Conservation (phyloP, 2,888 invertebrate genomes). For the Leptothorax acervorum region DNA sequence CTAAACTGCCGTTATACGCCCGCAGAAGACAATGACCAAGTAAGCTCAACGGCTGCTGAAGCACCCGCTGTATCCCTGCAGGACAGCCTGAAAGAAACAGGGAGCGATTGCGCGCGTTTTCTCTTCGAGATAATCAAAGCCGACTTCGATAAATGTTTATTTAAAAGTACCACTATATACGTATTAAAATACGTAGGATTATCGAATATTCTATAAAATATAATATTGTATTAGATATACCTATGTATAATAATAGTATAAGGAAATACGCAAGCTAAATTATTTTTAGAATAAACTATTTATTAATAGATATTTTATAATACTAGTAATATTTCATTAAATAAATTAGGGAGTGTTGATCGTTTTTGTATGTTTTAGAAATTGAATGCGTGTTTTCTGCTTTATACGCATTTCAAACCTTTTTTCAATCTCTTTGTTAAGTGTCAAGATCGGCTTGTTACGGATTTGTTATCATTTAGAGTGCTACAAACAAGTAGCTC, state of each 20-base stretch:
- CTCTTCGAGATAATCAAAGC: background rate
- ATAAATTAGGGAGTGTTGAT: background rate
- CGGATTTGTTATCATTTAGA: conserved; percentile 11
- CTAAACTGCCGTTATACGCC: conserved; percentile 58
- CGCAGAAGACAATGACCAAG: conserved; percentile 67
- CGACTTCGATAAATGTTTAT: background rate
- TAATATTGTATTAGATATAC: background rate
- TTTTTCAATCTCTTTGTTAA: conserved; percentile 3
- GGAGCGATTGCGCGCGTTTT: background rate
- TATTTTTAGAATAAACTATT: background rate
- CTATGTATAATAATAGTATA: background rate
- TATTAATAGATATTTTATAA: background rate
- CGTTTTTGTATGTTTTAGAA: background rate
- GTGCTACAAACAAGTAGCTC: conserved; percentile 10
- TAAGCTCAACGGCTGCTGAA: conserved; percentile 29
- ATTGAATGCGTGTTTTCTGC: background rate
- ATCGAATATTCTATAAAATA: background rate
- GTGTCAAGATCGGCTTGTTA: conserved; percentile 24
- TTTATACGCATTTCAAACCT: background rate
- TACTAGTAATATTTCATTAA: background rate
- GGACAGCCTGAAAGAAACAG: conserved; percentile 1
- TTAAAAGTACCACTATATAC: background rate
- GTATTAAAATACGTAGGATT: background rate
- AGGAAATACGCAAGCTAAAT: background rate
- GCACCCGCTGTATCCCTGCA: background rate